Base-by-base conservation (phyloP, 2,888 invertebrate genomes). In the Sicus ferrugineus region DNA sequence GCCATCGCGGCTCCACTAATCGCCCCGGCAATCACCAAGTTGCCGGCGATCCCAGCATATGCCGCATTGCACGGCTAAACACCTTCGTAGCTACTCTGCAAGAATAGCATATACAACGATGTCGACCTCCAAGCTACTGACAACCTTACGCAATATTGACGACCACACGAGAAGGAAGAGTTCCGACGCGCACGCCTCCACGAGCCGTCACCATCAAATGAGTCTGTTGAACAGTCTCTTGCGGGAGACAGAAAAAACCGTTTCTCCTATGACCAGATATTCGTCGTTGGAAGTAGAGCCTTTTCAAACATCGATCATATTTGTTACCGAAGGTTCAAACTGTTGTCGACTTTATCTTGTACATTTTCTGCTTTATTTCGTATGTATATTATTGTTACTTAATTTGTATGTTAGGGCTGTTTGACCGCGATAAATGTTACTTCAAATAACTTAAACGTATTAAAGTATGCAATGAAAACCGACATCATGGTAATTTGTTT, bases 401-500 rank as follows among this genome's bases (percentile, higher is more conserved):
- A 42, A 63, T 30, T 59, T 38, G 70, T 80, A 81, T 78, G 75
- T 82, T 85, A 85, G 85, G 85, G 80, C 82, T 84, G 83, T 84
- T 85, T 84, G 83, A 85, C 85, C 85, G 85, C 85, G 85, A 84
- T 83, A 83, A 82, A 80, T 74, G 77, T 74, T 77, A 76, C 77
- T 75, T 77, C 62, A 78, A 75, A 74, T 75, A 76, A 77, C 76
- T 74, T 69, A 76, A 78, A 77, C 74, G 73, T 79, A 72, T 72
- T 65, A 62, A 69, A 66, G 74, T 74, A 75, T 75, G 77, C 78
- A 78, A 76, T 75, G 72, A 61, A 75, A 76, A 70, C 66, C n/a
- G n/a, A n/a, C n/a, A n/a, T n/a, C n/a, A n/a, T n/a, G n/a, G n/a
- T n/a, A n/a, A n/a, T n/a, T n/a, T n/a, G n/a, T n/a, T n/a, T n/a